A percentile compares a stretch with the other conserved stretches of the same genome.
phyloP scores from a whole-genome alignment of 64 coral and sea anemone species.

The Anthopleura sola region DNA sequence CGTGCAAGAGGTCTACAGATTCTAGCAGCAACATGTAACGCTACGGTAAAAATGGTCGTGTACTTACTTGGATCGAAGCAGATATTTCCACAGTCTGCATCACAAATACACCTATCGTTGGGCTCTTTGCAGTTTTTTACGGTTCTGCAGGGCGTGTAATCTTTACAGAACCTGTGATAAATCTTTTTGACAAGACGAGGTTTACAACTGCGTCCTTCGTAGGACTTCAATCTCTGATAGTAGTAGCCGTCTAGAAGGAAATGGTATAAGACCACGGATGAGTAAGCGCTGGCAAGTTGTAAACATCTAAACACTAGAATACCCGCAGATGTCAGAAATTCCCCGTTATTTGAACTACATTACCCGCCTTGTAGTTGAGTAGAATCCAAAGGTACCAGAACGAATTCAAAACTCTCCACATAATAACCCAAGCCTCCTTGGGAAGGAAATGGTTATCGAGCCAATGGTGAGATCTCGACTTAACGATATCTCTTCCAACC shows the following conservation, averaged over 20 bases:
- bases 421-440: conserved; percentile 58
- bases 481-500: conserved; percentile 24
- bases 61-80: conserved; percentile 69
- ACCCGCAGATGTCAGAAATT: conserved; percentile 56
- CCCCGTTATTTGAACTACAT: conserved; percentile 40
- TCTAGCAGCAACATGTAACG: background rate
- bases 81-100: conserved; percentile 68
- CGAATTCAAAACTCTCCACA: conserved; percentile 60
- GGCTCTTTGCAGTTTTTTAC: conserved; percentile 50
- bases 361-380: conserved; percentile 60
- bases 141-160: conserved; percentile 43
- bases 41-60: background rate
- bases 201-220: conserved; percentile 53
- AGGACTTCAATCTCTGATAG: conserved; percentile 56
- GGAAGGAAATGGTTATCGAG: conserved; percentile 13
- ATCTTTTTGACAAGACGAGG: conserved; percentile 42
- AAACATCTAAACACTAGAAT: conserved; percentile 25
- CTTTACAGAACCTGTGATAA: conserved; percentile 32
- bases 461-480: conserved; percentile 36
- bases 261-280: conserved; percentile 23
- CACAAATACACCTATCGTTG: conserved; percentile 62
- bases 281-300: background rate
- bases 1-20: background rate
- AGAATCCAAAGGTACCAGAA: conserved; percentile 56
- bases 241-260: conserved; percentile 48